These are phyloP conservation scores for Leptopilina drosophilae DNA, from an alignment of 2,888 invertebrate genomes.

Conservation along the genomic window DNA sequence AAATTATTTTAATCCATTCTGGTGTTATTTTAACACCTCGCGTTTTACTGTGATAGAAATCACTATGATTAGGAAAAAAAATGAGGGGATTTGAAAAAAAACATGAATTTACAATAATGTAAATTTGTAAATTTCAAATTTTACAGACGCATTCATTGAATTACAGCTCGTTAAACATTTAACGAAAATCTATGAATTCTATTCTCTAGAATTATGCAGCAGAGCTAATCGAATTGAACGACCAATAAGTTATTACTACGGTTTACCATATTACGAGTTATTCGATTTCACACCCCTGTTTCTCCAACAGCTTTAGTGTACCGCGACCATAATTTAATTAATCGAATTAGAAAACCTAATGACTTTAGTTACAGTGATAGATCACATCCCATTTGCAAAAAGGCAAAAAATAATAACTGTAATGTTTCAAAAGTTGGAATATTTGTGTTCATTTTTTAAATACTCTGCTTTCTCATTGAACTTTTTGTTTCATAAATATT, in stretches of 20 bases:
- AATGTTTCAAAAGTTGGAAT: too few relatives aligned
- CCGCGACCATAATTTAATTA: constrained; percentile 10
- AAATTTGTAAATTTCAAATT: background rate
- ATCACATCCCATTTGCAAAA: background rate
- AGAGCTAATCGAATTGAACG: constrained; percentile 22
- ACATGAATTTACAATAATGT: too few relatives aligned
- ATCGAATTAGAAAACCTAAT: constrained; percentile 13
- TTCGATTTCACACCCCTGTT: constrained; percentile 14
- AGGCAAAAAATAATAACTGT: background rate
- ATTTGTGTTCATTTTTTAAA: too few relatives aligned
- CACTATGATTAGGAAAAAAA: too few relatives aligned
- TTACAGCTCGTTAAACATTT: background rate
- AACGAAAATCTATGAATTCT: constrained; percentile 18
- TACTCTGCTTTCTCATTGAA: too few relatives aligned
- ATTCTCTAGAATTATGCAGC: constrained; percentile 11
- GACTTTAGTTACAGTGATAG: background rate
- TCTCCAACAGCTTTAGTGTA: background rate
- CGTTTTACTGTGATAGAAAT: too few relatives aligned
- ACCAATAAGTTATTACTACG: constrained; percentile 26
- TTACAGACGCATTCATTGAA: background rate
- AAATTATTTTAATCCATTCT: too few relatives aligned
- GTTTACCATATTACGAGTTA: constrained; percentile 18
- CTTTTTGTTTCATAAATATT: too few relatives aligned
- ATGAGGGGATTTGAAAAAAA: too few relatives aligned
- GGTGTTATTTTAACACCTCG: too few relatives aligned